These are phyloP conservation scores for Copsychus sechellarum DNA, from an alignment of 2,113 vertebrate species.

Conservation along the genomic window DNA sequence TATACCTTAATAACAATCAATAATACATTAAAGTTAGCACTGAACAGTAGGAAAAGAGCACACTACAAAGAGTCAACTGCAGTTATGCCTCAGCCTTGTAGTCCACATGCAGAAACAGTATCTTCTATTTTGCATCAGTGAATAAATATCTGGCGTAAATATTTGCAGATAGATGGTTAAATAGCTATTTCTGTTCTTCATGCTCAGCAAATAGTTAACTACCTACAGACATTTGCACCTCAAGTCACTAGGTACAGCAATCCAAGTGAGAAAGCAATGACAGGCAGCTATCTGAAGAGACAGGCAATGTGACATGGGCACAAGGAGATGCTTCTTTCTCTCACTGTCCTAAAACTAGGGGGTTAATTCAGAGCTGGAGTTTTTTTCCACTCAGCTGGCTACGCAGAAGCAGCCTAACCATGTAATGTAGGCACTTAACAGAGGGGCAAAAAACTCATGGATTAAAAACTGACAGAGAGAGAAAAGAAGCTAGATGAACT, in stretches of 20 bases:
- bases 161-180: neutral
- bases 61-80: neutral
- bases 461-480: neutral
- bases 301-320: accelerated
- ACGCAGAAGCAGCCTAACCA: neutral
- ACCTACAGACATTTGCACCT: neutral
- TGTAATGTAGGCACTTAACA: neutral
- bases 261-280: neutral
- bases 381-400: neutral
- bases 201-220: neutral
- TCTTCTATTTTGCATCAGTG: neutral
- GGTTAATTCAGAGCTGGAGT: neutral
- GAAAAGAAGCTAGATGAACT: neutral
- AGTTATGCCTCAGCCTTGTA: neutral
- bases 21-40: conserved; percentile 41
- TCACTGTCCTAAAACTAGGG: neutral
- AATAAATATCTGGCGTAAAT: neutral
- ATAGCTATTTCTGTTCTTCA: neutral
- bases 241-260: neutral
- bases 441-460: neutral
- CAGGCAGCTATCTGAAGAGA: neutral
- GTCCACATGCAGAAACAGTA: neutral
- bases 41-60: neutral
- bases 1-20: conserved; percentile 50
- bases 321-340: neutral